These are phyloP conservation scores for Paramisgurnus dabryanus DNA, from an alignment of 2,113 vertebrate genomes.

Conservation along the genomic window DNA sequence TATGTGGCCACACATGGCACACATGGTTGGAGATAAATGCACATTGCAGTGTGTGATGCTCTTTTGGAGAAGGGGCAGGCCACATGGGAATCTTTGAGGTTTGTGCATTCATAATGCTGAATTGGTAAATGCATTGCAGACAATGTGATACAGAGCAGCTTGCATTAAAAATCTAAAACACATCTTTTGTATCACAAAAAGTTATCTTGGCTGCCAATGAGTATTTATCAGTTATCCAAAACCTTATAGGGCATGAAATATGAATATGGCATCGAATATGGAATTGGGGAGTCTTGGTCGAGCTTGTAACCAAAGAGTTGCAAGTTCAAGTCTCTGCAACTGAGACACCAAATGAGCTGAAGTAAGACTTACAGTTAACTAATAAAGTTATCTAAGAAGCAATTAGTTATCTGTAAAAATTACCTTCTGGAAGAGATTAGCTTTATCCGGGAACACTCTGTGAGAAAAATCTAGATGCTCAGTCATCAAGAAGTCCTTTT, in stretches of 20 bases:
- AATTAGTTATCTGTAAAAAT: background rate
- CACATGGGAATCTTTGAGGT: background rate
- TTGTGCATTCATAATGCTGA: conserved; percentile 18
- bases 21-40: background rate
- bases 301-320: no score
- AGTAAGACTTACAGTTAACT: background rate
- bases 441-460: conserved; percentile 28
- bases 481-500: conserved; percentile 33
- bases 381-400: background rate
- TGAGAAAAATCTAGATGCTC: conserved; percentile 28
- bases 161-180: background rate
- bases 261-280: no score
- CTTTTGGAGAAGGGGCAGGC: background rate
- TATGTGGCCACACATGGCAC: conserved; percentile 26
- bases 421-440: conserved; percentile 18
- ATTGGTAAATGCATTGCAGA: conserved; percentile 4
- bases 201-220: no score
- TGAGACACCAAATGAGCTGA: background rate
- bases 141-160: background rate
- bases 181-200: no score
- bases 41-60: conserved; percentile 32
- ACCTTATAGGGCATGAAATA: no score
- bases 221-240: no score
- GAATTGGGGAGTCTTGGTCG: no score
- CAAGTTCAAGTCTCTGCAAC: no score